Base-by-base conservation (phyloP, 2,113 vertebrate genomes). In the Hippocampus barbouri region DNA sequence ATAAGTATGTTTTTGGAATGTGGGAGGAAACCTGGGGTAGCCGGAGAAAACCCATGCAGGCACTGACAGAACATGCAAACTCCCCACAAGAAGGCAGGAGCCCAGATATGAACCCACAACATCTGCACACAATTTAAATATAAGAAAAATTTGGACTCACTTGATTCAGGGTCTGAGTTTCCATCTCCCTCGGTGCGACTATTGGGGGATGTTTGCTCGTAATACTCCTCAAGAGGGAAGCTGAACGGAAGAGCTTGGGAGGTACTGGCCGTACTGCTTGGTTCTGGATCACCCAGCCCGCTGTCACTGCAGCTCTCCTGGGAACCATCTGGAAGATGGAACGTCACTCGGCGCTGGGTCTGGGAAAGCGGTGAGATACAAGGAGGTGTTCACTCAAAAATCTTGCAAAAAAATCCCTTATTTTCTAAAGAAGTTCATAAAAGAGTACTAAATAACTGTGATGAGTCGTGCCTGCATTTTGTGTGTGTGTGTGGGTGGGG, bases 131-230 rank as follows among this genome's bases (percentile, higher is more conserved):
- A 64, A 8, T 20, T 25, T 7, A 62, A 68, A 66, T 0, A 68
- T 0, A 67, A 47, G 61, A 73, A 70, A 47, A 49, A 21, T 80
- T 51, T 11, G 74, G 59, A 96, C 97, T 96, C 91, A 99, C 97
- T 95, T 84, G 95, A 98, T 91, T 99, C 97, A 0, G 97, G 97
- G 90, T 99, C 97, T 4, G 97, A 99, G 91, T 99, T 98, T 68
- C 97, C 96, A 1, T 99, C 97, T 71, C 96, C 97, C 86, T 98
- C 97, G 0, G 96, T 99, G 79, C 96, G 95, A 89, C 94, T 98
- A 91, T 94, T 98, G 47, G 95, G 94, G 0, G 95, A 95, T 2
- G 93, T 89, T 82, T 95, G 95, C 83, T 98, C 95, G 7, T 94
- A 97, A 91, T 95, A 96, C 70, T 97, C 94, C 45, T 97, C 96